These are phyloP conservation scores for Lasioglossum baleicum DNA, from an alignment of 1,140 invertebrate genomes.

Conservation along the genomic window DNA sequence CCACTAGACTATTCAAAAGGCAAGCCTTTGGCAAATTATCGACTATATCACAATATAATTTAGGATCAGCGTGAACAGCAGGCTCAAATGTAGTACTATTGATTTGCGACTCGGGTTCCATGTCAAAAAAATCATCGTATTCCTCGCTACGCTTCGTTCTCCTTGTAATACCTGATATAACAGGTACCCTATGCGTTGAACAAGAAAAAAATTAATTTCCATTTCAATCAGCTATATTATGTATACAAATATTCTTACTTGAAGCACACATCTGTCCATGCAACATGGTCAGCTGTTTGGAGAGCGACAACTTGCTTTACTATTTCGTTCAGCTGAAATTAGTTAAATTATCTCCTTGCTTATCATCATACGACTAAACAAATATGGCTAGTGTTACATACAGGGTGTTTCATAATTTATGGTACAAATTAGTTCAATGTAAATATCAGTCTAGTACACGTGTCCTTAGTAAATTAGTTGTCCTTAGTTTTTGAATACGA, in stretches of 20 bases:
- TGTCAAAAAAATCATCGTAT: slow-evolving; percentile 71
- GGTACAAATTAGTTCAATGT: too few relatives aligned
- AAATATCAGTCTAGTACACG: too few relatives aligned
- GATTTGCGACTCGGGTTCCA: slow-evolving; percentile 57
- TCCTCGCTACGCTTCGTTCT: slow-evolving; percentile 60
- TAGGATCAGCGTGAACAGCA: slow-evolving; percentile 78
- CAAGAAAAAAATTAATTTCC: slow-evolving; percentile 15
- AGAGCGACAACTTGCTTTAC: slow-evolving; percentile 66
- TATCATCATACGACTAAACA: background rate
- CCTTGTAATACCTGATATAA: slow-evolving; percentile 59
- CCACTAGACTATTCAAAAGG: slow-evolving; percentile 84
- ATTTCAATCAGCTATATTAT: slow-evolving; percentile 17
- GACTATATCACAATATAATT: slow-evolving; percentile 82
- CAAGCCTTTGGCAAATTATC: slow-evolving; percentile 82
- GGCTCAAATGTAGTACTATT: slow-evolving; percentile 78
- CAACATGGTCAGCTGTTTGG: slow-evolving; percentile 68
- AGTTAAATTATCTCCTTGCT: background rate
- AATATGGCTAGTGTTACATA: background rate
- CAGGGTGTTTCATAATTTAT: too few relatives aligned
- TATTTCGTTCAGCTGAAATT: slow-evolving; percentile 73
- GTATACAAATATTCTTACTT: slow-evolving; percentile 78
- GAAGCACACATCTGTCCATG: slow-evolving; percentile 84
- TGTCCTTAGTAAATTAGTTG: too few relatives aligned
- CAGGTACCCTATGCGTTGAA: slow-evolving; percentile 68
- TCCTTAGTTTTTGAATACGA: too few relatives aligned